Conservation (phyloP, 2,113 vertebrate genomes). For the Rhinoptilus africanus region DNA sequence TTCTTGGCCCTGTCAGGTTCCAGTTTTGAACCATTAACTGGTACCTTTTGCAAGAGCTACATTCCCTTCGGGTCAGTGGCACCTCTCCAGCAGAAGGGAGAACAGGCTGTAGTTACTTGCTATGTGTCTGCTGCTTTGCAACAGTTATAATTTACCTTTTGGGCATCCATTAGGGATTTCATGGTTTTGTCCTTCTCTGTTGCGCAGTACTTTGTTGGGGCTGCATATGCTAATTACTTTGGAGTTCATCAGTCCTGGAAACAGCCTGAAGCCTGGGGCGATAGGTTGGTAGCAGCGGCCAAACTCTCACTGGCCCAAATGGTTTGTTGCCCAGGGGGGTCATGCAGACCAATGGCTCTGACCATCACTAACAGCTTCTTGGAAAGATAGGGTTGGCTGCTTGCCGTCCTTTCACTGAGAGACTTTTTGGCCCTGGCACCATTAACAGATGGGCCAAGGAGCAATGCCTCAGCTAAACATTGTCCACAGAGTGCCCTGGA, state of each 20-base stretch:
- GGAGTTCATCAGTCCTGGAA: background rate
- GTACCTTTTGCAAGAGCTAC: background rate
- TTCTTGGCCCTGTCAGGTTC: background rate
- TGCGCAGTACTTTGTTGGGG: background rate
- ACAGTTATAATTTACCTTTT: background rate
- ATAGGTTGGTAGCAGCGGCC: background rate
- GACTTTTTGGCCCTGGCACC: background rate
- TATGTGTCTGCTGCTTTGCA: background rate
- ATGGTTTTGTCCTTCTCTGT: background rate
- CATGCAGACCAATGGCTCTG: background rate
- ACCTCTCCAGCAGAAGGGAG: background rate
- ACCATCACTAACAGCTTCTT: background rate
- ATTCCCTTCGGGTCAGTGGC: background rate
- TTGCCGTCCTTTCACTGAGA: background rate
- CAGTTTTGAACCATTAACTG: background rate
- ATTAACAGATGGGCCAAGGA: background rate
- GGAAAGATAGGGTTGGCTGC: background rate
- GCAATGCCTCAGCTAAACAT: background rate
- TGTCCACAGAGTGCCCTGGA: background rate
- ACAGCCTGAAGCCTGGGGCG: background rate
- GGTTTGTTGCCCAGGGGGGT: background rate
- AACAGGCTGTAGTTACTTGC: background rate
- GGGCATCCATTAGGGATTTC: background rate
- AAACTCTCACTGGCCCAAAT: background rate
- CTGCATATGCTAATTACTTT: background rate